Evolutionary conservation across 37 sponge, comb jelly and placozoan genomes (phyloP).

Genomic region (Mnemiopsis leidyi): DNA sequence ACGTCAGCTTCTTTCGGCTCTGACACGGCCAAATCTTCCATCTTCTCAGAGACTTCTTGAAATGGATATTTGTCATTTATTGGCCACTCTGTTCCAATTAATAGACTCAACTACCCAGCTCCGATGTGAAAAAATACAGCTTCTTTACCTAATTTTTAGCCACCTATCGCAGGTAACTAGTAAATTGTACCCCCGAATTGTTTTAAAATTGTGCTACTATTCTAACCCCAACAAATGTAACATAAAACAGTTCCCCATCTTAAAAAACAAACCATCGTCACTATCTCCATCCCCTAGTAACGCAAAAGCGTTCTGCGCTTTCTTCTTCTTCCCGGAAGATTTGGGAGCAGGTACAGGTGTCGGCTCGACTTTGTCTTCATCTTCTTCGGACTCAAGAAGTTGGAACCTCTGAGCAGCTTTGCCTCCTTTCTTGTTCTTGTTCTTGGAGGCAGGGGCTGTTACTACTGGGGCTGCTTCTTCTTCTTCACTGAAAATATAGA

Average conservation of each 20-base stretch:
- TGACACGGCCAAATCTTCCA: not conserved
- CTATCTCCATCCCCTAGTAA: constrained; percentile 1
- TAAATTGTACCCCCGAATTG: too few relatives aligned
- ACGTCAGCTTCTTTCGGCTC: constrained; percentile 36
- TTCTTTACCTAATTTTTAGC: too few relatives aligned
- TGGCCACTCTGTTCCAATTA: too few relatives aligned
- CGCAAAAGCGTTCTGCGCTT: not conserved
- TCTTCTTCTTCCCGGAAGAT: not conserved
- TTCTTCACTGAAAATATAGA: constrained; percentile 26
- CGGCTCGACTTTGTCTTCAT: not conserved
- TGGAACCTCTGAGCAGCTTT: constrained; percentile 11
- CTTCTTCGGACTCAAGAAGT: not conserved
- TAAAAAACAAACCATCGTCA: constrained; percentile 35
- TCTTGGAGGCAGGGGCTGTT: not conserved
- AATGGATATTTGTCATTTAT: too few relatives aligned
- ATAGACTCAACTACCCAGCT: too few relatives aligned
- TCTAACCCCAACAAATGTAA: too few relatives aligned
- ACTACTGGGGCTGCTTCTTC: not conserved
- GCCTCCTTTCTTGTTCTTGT: not conserved
- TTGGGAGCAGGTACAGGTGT: not conserved
- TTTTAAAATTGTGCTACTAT: too few relatives aligned
- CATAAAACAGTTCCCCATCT: too few relatives aligned
- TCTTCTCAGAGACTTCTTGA: constrained; percentile 38
- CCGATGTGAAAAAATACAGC: too few relatives aligned
- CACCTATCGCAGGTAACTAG: too few relatives aligned